Base-by-base conservation (phyloP, 1,140 invertebrate genomes). In the Aphidius gifuensis region DNA sequence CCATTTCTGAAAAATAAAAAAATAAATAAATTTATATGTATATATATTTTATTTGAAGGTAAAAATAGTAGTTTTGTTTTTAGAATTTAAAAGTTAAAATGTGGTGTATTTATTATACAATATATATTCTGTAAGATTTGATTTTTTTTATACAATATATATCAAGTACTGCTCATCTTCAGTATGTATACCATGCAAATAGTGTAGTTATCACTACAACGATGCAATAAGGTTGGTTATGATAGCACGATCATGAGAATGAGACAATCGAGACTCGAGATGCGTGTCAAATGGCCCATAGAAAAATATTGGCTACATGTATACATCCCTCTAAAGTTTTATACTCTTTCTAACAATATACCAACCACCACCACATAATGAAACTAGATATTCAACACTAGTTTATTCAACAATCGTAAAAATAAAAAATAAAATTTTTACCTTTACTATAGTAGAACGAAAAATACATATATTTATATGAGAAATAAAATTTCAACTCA, bases 1-100 rank as follows among this genome's bases (percentile, higher is more conserved):
- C 85, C 67, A 88, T 88, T 80, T 87, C 87, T 88, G 83, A 62
- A 85, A 85, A 69, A 66, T 66, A 69, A 64, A 73, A 70, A 43
- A 48, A 48, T 62, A 44, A 6, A 39, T 48, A 16, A 16, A 16
- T 16, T 16, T 16, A 16, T 16, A 16, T 16, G 16, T 16, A 16
- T 43, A 23, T 44, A 9, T 54, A 42, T 51, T 51, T 32, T 46
- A 1, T 42, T 62, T 45, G 11, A 43, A 54, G 38, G 3, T 60
- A 54, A 7, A 9, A 11, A 51, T 51, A n/a, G 16, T 6, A 40
- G 44, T 6, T 54, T 21, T 4, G 7, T 23, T 21, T 57, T 56
- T n/a, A 39, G 58, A 49, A 11, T 11, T 6, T 50, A 16, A 16
- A 16, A 16, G 16, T 16, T 16, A 16, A 58, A 39, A 58, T 16